Evolutionary conservation across 2,797 vertebrate species (phyloP).

Genomic region (Clarias pachynema): DNA sequence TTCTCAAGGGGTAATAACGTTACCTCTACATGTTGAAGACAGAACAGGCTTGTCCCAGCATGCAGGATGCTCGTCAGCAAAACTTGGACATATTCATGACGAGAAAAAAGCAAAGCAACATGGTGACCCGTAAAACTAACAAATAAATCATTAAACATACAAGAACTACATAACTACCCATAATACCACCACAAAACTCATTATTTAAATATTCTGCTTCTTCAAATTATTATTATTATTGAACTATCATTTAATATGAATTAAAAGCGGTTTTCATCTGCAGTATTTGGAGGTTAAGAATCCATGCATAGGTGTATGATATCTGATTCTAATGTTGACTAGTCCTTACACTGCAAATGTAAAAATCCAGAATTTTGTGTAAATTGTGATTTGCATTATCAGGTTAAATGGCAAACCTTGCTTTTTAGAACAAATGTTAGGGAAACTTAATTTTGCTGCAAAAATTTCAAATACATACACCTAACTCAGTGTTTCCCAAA

Average conservation of each 20-base stretch:
- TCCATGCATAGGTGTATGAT: neutral
- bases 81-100: neutral
- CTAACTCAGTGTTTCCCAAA: too few relatives aligned
- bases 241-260: neutral
- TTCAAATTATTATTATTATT: too few relatives aligned
- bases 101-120: neutral
- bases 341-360: neutral
- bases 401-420: neutral
- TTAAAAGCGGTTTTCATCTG: neutral
- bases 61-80: conserved; percentile 39
- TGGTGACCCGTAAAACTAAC: neutral
- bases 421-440: neutral
- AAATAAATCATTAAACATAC: neutral
- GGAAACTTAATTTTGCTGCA: neutral
- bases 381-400: neutral
- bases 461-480: neutral
- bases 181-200: neutral
- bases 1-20: conserved; percentile 51
- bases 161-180: neutral
- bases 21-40: conserved; percentile 33
- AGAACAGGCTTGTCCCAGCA: conserved; percentile 49
- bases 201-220: neutral
- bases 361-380: neutral
- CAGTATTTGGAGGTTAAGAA: neutral
- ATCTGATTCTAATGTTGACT: too few relatives aligned